A percentile compares a stretch with the other conserved stretches of the same genome.
Conservation (phyloP, 2,113 vertebrate genomes). For the Chaetorhynchus papuensis region DNA sequence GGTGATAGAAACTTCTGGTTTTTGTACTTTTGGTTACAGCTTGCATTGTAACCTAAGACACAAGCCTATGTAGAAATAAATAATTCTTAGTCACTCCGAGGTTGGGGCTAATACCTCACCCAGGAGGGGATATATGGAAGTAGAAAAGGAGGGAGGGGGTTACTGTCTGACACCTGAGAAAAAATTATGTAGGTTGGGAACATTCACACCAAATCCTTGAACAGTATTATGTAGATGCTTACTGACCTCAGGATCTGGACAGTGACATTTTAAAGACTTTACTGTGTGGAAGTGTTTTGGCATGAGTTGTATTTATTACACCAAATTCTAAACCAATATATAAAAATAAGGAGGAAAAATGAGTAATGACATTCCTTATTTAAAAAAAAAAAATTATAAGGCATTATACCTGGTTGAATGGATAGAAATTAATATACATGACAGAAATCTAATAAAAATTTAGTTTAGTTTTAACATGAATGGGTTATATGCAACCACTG, state of each 20-base stretch:
- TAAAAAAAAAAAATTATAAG: neutral
- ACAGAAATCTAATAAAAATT: neutral
- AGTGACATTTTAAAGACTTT: neutral
- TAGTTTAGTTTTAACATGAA: neutral
- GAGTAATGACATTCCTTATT: neutral
- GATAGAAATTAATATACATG: neutral
- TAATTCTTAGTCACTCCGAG: neutral
- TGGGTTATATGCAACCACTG: neutral
- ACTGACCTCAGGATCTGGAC: neutral
- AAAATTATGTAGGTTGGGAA: neutral
- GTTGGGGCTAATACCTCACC: neutral
- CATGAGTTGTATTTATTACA: neutral
- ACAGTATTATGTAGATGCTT: neutral
- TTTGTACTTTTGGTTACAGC: too few relatives aligned
- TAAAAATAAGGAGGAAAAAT: neutral
- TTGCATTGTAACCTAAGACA: too few relatives aligned
- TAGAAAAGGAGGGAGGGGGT: rapidly evolving
- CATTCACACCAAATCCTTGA: neutral
- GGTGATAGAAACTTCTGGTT: too few relatives aligned
- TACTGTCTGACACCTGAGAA: neutral
- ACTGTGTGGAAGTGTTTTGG: neutral
- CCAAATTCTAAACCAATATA: neutral
- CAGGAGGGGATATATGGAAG: neutral
- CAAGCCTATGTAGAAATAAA: neutral
- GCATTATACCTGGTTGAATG: neutral